These are phyloP conservation scores for Ditylenchus weischeri DNA, from an alignment of 2,888 invertebrate genomes.

Conservation along the genomic window DNA sequence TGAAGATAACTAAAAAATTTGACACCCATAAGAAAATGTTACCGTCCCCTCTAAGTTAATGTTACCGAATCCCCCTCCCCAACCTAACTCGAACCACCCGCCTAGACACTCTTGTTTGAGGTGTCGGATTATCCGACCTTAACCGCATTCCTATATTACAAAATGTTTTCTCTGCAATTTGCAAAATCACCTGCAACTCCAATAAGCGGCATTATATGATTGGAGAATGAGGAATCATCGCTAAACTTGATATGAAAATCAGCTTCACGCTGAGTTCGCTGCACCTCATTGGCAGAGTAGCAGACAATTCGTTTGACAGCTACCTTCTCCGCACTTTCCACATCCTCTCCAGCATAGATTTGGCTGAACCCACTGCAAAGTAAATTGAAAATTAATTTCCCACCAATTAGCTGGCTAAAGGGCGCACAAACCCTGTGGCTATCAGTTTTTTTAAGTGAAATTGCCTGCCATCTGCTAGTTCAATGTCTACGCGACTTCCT, in stretches of 20 bases:
- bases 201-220: conserved; percentile 31
- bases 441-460: conserved; percentile 71
- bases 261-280: conserved; percentile 34
- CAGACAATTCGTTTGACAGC: conserved; percentile 45
- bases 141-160: too few relatives aligned
- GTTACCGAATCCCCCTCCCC: too few relatives aligned
- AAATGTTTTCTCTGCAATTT: too few relatives aligned
- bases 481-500: conserved; percentile 72
- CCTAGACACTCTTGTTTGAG: too few relatives aligned
- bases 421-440: conserved; percentile 66
- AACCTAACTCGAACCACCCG: too few relatives aligned
- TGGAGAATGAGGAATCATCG: background rate
- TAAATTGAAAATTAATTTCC: background rate
- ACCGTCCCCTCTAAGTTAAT: too few relatives aligned
- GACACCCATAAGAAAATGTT: too few relatives aligned
- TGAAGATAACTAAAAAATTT: too few relatives aligned
- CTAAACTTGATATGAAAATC: conserved; percentile 29
- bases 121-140: too few relatives aligned
- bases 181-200: conserved; percentile 27
- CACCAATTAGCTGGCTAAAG: background rate
- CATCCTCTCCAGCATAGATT: conserved; percentile 38
- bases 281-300: conserved; percentile 37
- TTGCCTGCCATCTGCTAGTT: conserved; percentile 69
- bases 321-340: conserved; percentile 36
- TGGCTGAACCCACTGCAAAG: conserved; percentile 40